A percentile compares a stretch with the other conserved stretches of the same genome.
These are phyloP conservation scores for Salvelinus fontinalis DNA, from an alignment of 2,113 vertebrate genomes.

Conservation along the genomic window DNA sequence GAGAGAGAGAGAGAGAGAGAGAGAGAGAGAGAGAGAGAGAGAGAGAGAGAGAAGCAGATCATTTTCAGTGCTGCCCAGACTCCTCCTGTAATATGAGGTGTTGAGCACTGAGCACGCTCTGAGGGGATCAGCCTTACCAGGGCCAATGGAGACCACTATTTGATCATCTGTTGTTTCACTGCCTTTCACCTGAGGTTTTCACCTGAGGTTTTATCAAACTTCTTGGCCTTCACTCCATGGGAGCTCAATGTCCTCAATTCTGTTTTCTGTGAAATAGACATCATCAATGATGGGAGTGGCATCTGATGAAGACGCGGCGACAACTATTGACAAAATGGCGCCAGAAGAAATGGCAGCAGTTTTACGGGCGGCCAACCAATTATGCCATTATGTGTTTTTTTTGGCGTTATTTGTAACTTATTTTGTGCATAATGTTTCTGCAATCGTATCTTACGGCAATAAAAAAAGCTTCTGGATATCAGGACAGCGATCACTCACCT, in stretches of 20 bases:
- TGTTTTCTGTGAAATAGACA: conserved; percentile 48
- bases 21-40: background rate
- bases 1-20: no score
- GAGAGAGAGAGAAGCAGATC: conserved; percentile 45
- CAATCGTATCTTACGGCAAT: no score
- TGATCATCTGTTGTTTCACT: conserved; percentile 65
- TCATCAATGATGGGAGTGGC: conserved; percentile 51
- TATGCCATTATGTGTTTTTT: no score
- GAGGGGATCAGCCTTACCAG: conserved; percentile 60
- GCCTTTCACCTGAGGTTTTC: conserved; percentile 62
- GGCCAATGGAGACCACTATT: conserved; percentile 61
- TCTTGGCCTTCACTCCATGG: conserved; percentile 36
- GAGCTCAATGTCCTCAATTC: conserved; percentile 48
- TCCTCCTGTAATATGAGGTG: conserved; percentile 71
- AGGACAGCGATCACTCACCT: no score
- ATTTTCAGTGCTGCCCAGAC: conserved; percentile 58
- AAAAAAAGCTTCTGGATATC: no score
- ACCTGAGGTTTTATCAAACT: conserved; percentile 63
- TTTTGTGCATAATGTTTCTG: no score
- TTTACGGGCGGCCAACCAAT: no score
- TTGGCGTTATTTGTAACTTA: no score
- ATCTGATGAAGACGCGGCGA: conserved; percentile 49
- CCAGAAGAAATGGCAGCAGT: no score
- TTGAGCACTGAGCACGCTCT: conserved; percentile 50
- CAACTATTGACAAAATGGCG: background rate